These are phyloP conservation scores for Mohoua ochrocephala DNA, from an alignment of 2,113 vertebrate species.

Conservation along the genomic window DNA sequence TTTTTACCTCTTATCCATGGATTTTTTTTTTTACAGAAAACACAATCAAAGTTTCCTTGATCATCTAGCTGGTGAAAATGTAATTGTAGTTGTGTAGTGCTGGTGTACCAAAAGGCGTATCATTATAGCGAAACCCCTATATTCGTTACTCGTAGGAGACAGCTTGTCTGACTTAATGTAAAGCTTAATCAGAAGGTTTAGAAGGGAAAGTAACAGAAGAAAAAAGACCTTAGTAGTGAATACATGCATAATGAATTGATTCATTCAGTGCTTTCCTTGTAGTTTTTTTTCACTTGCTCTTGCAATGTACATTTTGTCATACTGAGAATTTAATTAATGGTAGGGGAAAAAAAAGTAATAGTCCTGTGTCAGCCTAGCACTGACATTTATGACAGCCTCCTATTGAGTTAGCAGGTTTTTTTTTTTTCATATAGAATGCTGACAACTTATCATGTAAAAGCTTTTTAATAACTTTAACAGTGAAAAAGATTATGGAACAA, in stretches of 20 bases:
- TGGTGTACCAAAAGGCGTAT: background rate
- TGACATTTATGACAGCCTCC: background rate
- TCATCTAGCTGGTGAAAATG: background rate
- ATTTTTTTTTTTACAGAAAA: background rate
- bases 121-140: background rate
- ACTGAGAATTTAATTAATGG: background rate
- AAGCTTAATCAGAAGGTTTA: background rate
- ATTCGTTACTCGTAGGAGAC: background rate
- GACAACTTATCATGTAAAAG: background rate
- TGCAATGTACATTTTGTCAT: background rate
- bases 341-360: background rate
- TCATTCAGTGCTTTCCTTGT: background rate
- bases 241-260: background rate
- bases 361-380: background rate
- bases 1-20: background rate
- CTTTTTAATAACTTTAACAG: background rate
- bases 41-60: background rate
- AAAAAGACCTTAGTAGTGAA: background rate
- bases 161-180: conserved; percentile 11
- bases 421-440: background rate
- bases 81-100: background rate
- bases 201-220: background rate
- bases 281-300: background rate
- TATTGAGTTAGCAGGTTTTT: background rate
- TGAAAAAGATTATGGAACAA: background rate